A percentile compares a stretch with the other conserved stretches of the same genome.
These are phyloP conservation scores for Zosterops hypoxanthus DNA, from an alignment of 2,113 vertebrate species.

Conservation along the genomic window DNA sequence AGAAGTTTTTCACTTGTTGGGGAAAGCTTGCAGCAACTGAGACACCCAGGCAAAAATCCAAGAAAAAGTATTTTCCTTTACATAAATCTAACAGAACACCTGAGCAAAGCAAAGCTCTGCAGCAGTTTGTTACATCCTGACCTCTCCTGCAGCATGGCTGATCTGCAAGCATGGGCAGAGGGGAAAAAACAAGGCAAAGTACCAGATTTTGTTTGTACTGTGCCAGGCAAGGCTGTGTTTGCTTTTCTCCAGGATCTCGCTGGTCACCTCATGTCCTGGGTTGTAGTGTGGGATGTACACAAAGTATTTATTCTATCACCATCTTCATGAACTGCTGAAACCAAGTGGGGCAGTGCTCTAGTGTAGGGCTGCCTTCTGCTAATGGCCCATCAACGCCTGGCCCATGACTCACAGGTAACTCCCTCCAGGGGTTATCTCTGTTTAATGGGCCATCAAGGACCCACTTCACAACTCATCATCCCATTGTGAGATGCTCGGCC, in stretches of 20 bases:
- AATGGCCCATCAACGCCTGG: too few species aligned
- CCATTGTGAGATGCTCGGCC: too few species aligned
- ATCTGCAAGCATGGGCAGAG: background rate
- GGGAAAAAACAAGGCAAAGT: background rate
- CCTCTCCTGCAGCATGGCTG: rapidly evolving
- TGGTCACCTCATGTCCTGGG: background rate
- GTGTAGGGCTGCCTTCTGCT: too few species aligned
- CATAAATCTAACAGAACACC: background rate
- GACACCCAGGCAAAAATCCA: background rate
- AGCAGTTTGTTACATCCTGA: background rate
- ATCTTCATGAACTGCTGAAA: too few species aligned
- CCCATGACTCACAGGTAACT: too few species aligned
- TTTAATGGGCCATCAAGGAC: too few species aligned
- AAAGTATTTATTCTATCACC: too few species aligned
- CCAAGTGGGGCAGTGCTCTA: too few species aligned
- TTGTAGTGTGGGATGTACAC: too few species aligned
- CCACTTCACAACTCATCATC: too few species aligned
- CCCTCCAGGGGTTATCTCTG: too few species aligned
- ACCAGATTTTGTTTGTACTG: background rate
- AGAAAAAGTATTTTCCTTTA: background rate
- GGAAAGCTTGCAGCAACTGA: background rate
- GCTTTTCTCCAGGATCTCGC: background rate
- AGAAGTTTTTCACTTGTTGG: background rate
- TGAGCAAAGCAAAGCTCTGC: background rate
- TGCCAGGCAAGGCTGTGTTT: background rate